phyloP scores from a whole-genome alignment of 1,140 invertebrate species.

The Saxidomus purpurata region DNA sequence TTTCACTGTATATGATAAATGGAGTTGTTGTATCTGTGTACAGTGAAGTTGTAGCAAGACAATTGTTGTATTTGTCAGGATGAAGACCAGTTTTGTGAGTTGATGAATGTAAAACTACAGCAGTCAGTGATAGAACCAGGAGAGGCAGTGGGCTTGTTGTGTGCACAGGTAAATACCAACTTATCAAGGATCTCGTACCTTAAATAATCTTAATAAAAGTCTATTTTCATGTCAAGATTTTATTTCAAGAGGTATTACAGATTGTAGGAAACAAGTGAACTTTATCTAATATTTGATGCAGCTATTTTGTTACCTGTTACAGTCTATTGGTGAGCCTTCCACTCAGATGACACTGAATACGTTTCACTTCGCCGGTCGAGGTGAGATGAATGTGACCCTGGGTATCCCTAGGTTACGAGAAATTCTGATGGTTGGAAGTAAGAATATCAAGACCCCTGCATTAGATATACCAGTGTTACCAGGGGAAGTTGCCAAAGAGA shows the following conservation, averaged over 20 bases:
- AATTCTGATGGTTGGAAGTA: slow-evolving; percentile 98
- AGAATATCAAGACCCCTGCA: slow-evolving; percentile 97
- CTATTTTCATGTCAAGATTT: too few species aligned
- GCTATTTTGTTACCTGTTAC: too few species aligned
- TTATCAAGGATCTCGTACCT: too few species aligned
- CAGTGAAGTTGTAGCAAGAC: too few species aligned
- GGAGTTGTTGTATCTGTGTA: too few species aligned
- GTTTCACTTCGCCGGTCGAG: slow-evolving; percentile 99
- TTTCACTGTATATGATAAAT: too few species aligned
- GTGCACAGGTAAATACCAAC: slow-evolving; percentile 93
- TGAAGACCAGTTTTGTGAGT: slow-evolving; percentile 84
- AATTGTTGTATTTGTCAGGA: slow-evolving; percentile 2
- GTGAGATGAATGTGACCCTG: slow-evolving; percentile 99
- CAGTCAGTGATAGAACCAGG: slow-evolving; percentile 94
- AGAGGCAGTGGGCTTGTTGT: slow-evolving; percentile 98
- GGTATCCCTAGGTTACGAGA: slow-evolving; percentile 98
- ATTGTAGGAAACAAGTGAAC: too few species aligned
- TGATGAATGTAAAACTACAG: slow-evolving; percentile 93
- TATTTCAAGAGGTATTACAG: too few species aligned
- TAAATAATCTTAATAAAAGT: too few species aligned
- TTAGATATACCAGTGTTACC: slow-evolving; percentile 96
- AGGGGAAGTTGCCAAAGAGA: slow-evolving; percentile 48
- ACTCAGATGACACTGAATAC: slow-evolving; percentile 99
- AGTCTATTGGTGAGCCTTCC: slow-evolving; percentile 98
- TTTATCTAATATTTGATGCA: too few species aligned